Evolutionary conservation across 2,113 vertebrate species (phyloP).

Genomic region (Prochilodus magdalenae): DNA sequence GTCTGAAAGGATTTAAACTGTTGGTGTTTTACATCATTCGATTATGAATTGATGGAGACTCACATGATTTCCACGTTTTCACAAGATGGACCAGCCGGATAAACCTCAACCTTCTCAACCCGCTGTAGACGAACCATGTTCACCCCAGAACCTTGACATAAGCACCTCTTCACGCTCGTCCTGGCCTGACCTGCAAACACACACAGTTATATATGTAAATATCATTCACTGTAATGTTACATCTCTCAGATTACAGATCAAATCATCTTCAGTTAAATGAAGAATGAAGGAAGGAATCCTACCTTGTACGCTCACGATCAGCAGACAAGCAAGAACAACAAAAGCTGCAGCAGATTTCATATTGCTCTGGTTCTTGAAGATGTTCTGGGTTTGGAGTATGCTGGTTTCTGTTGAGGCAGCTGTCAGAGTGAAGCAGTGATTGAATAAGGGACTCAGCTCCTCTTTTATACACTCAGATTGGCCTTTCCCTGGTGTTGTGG

Average conservation of each 20-base stretch:
- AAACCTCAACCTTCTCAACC: constrained; percentile 44
- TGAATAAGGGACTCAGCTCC: not conserved
- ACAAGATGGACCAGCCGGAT: constrained; percentile 38
- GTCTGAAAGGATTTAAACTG: not conserved
- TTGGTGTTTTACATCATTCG: not conserved
- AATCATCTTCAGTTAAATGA: too few relatives aligned
- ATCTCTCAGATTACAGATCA: too few relatives aligned
- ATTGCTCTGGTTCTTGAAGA: constrained; percentile 12
- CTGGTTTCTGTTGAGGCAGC: not conserved
- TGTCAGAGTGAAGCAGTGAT: not conserved
- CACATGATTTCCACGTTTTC: constrained; percentile 48
- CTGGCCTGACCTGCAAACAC: constrained; percentile 33
- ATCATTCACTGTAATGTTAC: not conserved
- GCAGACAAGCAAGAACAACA: not conserved
- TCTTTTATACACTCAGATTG: not conserved
- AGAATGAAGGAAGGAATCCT: not conserved
- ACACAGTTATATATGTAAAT: not conserved
- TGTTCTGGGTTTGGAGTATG: not conserved
- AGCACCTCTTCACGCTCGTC: constrained; percentile 22
- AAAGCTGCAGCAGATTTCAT: constrained; percentile 46
- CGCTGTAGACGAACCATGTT: constrained; percentile 5
- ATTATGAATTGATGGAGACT: not conserved
- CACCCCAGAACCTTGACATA: constrained; percentile 31
- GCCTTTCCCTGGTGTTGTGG: not conserved
- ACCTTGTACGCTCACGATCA: constrained; percentile 4